Evolutionary conservation across 2,113 vertebrate genomes (phyloP), one percentile per base, ranked within the genome.

Genomic region (Lipophrys pholis): DNA sequence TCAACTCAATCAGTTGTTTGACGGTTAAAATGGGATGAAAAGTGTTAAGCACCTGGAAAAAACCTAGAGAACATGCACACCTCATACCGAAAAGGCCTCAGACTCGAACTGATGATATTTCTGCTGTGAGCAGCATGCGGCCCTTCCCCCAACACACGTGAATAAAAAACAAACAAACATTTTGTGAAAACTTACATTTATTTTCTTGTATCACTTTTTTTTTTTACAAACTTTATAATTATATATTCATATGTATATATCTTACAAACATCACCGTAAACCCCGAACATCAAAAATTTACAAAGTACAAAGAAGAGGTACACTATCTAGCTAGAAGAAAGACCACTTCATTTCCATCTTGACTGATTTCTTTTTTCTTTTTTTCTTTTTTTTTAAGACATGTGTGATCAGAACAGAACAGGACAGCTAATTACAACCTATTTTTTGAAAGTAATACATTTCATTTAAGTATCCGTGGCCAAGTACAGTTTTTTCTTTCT

Each of bases 111-210:
- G 21, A 30, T 4, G 21, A 30, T 4, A 30, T 30, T 30, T 30
- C 21, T 30, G 21, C 21, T 30, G 21, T 30, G 21, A 30, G 21
- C 21, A 30, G 21, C 21, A 30, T 2, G 21, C 21, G 21, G 21
- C 21, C 21, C 21, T 30, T 30, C 21, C 4, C 4, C 21, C 4
- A 30, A 30, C 21, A 30, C 21, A 30, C 21, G 4, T 30, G 21
- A 30, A 30, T 30, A 30, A 30, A 30, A 30, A 30, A 30, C 2
- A 30, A 30, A 30, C 2, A 30, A 52, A 73, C 21, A 11, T 12
- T 3, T 61, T 54, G 8, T 70, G 36, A 76, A 90, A 87, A 87
- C 69, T 50, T 80, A 76, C 76, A 78, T 92, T 90, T 90, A 90
- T 88, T 90, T 63, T 14, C 36, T 68, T 39, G 36, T 48, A 39